Conservation (phyloP, 1,140 invertebrate species). For the Drosophila pandora region DNA sequence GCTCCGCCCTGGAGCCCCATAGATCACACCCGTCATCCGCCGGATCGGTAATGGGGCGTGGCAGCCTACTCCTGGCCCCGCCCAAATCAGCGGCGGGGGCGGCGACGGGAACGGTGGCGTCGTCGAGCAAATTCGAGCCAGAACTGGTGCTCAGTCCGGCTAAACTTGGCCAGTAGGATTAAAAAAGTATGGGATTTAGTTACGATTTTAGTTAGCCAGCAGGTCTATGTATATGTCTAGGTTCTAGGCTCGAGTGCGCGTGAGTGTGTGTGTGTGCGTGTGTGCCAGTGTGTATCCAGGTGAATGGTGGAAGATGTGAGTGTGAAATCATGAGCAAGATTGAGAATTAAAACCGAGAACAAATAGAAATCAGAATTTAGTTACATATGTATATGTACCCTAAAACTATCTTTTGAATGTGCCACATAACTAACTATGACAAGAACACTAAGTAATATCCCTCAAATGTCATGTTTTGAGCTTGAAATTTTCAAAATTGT, state of each 20-base stretch:
- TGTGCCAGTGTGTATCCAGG: constrained; percentile 10
- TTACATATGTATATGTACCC: constrained; percentile 38
- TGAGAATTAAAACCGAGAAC: neutral
- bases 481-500: constrained; percentile 6
- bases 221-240: constrained; percentile 46
- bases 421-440: constrained; percentile 57
- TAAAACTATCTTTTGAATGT: constrained; percentile 70
- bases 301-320: constrained; percentile 8
- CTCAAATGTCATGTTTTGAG: constrained; percentile 36
- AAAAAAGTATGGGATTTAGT: constrained; percentile 36
- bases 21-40: constrained; percentile 75
- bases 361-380: constrained; percentile 6
- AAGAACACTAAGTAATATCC: constrained; percentile 11
- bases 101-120: constrained; percentile 29
- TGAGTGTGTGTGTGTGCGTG: constrained; percentile 14
- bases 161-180: constrained; percentile 79
- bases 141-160: constrained; percentile 83
- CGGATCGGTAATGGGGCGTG: constrained; percentile 50
- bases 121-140: constrained; percentile 72
- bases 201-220: constrained; percentile 69
- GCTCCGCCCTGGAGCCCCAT: constrained; percentile 17
- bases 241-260: constrained; percentile 29
- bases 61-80: constrained; percentile 36
- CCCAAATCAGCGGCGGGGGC: constrained; percentile 20
- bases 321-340: constrained; percentile 6